Percentiles rank a stretch among this genome's conserved stretches.
Evolutionary conservation across 1,140 invertebrate genomes (phyloP).

Genomic region (Drosophila neocordata): DNA sequence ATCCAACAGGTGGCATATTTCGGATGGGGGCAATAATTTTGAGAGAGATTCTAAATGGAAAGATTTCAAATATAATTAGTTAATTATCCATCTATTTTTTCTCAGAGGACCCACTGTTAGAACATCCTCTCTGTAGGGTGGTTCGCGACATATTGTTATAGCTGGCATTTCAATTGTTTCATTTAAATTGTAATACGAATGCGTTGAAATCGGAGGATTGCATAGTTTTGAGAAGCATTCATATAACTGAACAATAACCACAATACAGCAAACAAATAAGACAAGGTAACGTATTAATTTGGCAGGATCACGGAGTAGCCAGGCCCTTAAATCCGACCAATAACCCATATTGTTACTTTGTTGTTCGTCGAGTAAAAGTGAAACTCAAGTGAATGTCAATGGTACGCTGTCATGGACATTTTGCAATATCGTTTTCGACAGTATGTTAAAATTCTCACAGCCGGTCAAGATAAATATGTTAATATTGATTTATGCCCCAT

Average conservation of each 20-base stretch:
- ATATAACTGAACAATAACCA: slow-evolving; percentile 83
- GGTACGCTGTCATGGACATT: slow-evolving; percentile 31
- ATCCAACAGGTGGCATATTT: slow-evolving; percentile 84
- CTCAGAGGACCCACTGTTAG: slow-evolving; percentile 82
- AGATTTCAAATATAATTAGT: no score
- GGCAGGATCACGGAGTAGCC: slow-evolving; percentile 73
- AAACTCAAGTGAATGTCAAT: slow-evolving; percentile 56
- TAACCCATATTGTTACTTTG: slow-evolving; percentile 62
- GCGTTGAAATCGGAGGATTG: slow-evolving; percentile 85
- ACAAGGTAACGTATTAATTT: slow-evolving; percentile 79
- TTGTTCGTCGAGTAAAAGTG: slow-evolving; percentile 35
- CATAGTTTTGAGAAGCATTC: slow-evolving; percentile 85
- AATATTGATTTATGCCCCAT: slow-evolving; percentile 70
- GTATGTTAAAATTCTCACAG: slow-evolving; percentile 65
- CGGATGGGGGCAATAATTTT: slow-evolving; percentile 79
- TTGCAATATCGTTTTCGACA: slow-evolving; percentile 32
- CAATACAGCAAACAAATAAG: slow-evolving; percentile 71
- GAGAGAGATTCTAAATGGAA: slow-evolving; percentile 54
- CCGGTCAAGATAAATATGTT: slow-evolving; percentile 59
- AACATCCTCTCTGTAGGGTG: slow-evolving; percentile 85
- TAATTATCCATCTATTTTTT: no score
- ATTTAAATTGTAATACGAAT: slow-evolving; percentile 86
- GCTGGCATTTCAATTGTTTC: slow-evolving; percentile 86
- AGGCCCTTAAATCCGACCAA: slow-evolving; percentile 68
- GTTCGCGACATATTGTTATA: slow-evolving; percentile 86